Evolutionary conservation across 2,113 vertebrate genomes (phyloP).

Genomic region (Lepidothrix coronata): DNA sequence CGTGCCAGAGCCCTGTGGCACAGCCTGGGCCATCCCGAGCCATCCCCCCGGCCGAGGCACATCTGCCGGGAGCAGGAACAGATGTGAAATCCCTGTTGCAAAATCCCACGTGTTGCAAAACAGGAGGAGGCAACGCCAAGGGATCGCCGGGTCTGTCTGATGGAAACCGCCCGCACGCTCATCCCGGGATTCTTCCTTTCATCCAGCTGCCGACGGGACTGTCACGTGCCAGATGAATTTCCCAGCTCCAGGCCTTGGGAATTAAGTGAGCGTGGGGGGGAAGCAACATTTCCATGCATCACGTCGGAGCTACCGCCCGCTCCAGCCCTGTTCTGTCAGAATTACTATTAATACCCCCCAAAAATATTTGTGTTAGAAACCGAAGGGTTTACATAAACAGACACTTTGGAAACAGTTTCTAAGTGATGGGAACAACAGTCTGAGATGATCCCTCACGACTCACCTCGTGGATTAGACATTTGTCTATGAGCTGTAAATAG

Average conservation of each 20-base stretch:
- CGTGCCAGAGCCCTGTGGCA: neutral
- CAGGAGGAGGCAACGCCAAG: neutral
- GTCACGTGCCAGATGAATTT: neutral
- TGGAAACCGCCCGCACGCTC: neutral
- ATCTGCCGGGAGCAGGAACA: neutral
- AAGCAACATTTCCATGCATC: neutral
- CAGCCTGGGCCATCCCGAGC: neutral
- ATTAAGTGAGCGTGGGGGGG: neutral
- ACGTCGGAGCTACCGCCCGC: neutral
- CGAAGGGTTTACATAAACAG: constrained; percentile 19
- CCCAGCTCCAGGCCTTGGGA: constrained; percentile 3
- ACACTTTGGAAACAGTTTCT: constrained; percentile 41
- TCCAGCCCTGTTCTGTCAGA: constrained; percentile 4
- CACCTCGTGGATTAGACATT: constrained; percentile 97
- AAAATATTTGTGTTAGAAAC: constrained; percentile 59
- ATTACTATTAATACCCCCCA: constrained; percentile 27
- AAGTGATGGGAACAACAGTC: constrained; percentile 38
- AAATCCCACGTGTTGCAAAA: neutral
- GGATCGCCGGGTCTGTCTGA: neutral
- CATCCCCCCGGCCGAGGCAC: neutral
- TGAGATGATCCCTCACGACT: constrained; percentile 13
- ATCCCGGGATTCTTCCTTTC: neutral
- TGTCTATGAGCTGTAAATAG: constrained; percentile 98
- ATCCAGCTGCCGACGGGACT: neutral
- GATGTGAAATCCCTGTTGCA: neutral